Percentiles rank a stretch among this genome's conserved stretches.
Conservation (phyloP, 2,113 vertebrate species). For the Rhinoderma darwinii region DNA sequence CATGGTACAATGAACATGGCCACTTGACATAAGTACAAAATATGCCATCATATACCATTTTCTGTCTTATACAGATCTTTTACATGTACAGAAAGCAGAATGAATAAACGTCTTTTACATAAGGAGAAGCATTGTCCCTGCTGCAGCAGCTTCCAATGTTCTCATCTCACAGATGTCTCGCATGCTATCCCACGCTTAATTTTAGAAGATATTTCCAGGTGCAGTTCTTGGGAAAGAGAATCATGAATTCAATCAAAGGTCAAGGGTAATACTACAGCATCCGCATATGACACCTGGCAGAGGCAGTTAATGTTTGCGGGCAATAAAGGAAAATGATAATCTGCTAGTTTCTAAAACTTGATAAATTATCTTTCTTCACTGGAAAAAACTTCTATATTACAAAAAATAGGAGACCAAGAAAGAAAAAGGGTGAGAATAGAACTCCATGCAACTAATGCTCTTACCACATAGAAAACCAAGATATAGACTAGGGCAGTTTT, state of each 20-base stretch:
- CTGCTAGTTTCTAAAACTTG: neutral
- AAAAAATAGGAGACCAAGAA: too few species aligned
- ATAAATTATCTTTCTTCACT: neutral
- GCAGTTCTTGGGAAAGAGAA: constrained; percentile 39
- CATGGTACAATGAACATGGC: neutral
- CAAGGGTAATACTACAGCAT: neutral
- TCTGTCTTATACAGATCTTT: neutral
- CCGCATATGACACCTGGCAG: neutral
- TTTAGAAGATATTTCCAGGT: constrained; percentile 27
- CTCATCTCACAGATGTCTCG: constrained; percentile 36
- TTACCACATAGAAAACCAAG: too few species aligned
- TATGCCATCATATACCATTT: too few species aligned
- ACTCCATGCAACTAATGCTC: too few species aligned
- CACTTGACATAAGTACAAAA: too few species aligned
- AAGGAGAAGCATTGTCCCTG: neutral
- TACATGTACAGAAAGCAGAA: neutral
- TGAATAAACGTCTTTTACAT: neutral
- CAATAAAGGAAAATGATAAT: neutral
- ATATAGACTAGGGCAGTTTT: too few species aligned
- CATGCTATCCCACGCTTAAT: constrained; percentile 26
- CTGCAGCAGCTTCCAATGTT: neutral
- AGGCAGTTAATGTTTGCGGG: neutral
- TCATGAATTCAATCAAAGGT: neutral
- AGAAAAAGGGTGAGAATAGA: too few species aligned
- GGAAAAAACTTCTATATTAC: too few species aligned